Evolutionary conservation across 2,888 invertebrate species (phyloP).

Genomic region (Dasysyrphus albostriatus): DNA sequence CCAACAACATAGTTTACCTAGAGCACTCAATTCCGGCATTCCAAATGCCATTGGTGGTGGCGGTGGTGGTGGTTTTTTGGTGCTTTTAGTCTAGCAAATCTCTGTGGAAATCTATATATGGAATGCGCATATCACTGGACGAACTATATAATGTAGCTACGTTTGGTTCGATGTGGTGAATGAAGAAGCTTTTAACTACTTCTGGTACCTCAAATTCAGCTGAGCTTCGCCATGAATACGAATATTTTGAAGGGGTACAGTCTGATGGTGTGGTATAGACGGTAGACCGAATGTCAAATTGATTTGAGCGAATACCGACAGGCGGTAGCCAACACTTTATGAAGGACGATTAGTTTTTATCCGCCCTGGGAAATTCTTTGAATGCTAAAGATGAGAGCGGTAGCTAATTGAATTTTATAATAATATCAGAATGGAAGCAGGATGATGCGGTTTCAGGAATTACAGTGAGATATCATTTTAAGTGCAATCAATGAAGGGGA

Average conservation of each 20-base stretch:
- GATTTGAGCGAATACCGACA: slow-evolving; percentile 24
- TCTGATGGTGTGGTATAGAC: neutral
- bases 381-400: slow-evolving; percentile 29
- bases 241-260: neutral
- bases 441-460: slow-evolving; percentile 5
- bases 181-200: slow-evolving; percentile 29
- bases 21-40: slow-evolving; percentile 30
- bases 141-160: no score
- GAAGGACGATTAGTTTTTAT: slow-evolving; percentile 22
- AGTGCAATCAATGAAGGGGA: neutral
- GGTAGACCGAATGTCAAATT: slow-evolving; percentile 44
- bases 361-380: neutral
- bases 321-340: neutral
- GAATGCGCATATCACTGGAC: slow-evolving; percentile 53
- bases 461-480: neutral
- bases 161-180: slow-evolving; percentile 1
- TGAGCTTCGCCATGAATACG: neutral
- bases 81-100: slow-evolving; percentile 45
- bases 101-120: slow-evolving; percentile 59
- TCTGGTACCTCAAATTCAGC: neutral
- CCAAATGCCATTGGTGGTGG: slow-evolving; percentile 14
- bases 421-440: neutral
- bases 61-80: slow-evolving; percentile 10
- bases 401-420: slow-evolving; percentile 58
- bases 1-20: slow-evolving; percentile 27